Evolutionary conservation across 2,888 invertebrate genomes (phyloP), one percentile per base, ranked within the genome.

Genomic region (Schizaphis graminum): DNA sequence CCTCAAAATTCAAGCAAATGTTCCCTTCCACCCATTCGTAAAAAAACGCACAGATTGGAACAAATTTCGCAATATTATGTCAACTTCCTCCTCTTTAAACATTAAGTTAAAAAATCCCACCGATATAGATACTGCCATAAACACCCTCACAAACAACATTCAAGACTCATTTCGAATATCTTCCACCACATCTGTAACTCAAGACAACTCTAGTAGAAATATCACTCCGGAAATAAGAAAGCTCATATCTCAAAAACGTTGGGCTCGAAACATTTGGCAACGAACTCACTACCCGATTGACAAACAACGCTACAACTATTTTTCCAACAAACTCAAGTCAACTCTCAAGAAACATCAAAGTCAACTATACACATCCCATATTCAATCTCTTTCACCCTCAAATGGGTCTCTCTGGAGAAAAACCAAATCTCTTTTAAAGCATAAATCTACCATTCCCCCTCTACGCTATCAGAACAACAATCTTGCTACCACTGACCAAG

Each of bases 311-410:
- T 88, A 56, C 53, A 88, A 88, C 8, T 88, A 53, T 53, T 56
- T 35, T 24, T 91, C 91, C n/a, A 91, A 91, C 53, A 91, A 91
- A 84, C 91, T 90, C 3, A 90, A 90, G 26, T 35, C 53, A 35
- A 47, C 28, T 91, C 91, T 77, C 16, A 84, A 84, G 53, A 91
- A 91, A 41, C 67, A 91, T 11, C 11, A 53, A 84, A 91, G 41
- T 91, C 24, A 91, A 10, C 21, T 84, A 77, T 84, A 91, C 16
- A 35, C n/a, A 10, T 13, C 77, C n/a, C 49, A 91, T 53, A 47
- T 91, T 24, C 53, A 91, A 91, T 91, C 91, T 84, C 91, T 91
- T 3, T 91, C 61, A 24, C 57, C 61, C 11, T 87, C 87, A 87
- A 92, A 92, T 13, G 41, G 86, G 13, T 92, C 61, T 35, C 85